Evolutionary conservation across 2,888 invertebrate genomes (phyloP), one percentile per base, ranked within the genome.

Genomic region (Chloromyia formosa): DNA sequence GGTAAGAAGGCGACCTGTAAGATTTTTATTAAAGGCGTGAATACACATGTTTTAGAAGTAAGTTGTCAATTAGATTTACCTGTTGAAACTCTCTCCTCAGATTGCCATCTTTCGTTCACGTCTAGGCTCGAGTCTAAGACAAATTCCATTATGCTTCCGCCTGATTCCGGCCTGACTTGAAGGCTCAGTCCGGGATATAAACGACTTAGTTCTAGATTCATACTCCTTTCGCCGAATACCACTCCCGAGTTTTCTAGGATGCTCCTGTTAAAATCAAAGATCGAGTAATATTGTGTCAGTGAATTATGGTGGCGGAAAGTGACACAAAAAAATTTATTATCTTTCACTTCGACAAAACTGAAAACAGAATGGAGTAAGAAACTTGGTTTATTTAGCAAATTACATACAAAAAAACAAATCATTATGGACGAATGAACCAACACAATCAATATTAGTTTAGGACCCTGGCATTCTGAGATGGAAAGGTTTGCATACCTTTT

Each of bases 111-210:
- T 77, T 89, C 83, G 78, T 89, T 86, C 66, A 82, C 80, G 77
- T 88, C 89, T 20, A 86, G 81, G 5, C 78, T 78, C 0, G 89
- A 88, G 80, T 93, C 93, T 82, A 94, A 85, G 0, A 90, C 89
- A 80, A 94, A 94, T 80, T 94, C 93, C 45, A 94, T 86, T 40
- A 92, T 85, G 62, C 94, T 93, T 77, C 90, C 91, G 0, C 91
- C 89, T 78, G 86, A 87, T 1, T 90, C 85, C 53, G 94, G 94
- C 1, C 93, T 92, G 64, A 94, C 89, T 77, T 89, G 88, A 88
- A 94, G 90, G 74, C 89, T 88, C 12, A 94, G 83, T 0, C 94
- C 94, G 0, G 94, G 94, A 82, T 93, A 92, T 1, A 94, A 77
- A 4, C 84, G 86, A 75, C 90, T 89, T 83, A 94, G 87, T 77